Base-by-base conservation (phyloP, 2,113 vertebrate genomes). In the Pungitius pungitius region DNA sequence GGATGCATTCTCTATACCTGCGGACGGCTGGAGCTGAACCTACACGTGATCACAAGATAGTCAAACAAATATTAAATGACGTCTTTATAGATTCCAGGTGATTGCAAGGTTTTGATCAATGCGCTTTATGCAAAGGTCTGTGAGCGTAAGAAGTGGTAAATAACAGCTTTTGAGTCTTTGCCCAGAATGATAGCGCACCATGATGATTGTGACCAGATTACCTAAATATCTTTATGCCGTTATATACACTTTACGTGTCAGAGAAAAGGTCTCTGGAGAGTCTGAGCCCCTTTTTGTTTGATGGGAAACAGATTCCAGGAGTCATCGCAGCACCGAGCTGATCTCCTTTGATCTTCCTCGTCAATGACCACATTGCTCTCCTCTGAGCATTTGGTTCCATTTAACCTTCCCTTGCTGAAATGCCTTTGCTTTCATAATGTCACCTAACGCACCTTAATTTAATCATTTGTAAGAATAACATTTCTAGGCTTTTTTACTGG, bases 301-400 rank as follows among this genome's bases (percentile, higher is more conserved):
- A 93, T 87, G 75, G 59, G 84, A 89, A 93, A 87, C 93, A 93
- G 90, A 90, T 85, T 55, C 67, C 27, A 78, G 76, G 67, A 80
- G 80, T 86, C 81, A 77, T 55, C 55, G 63, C 64, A 73, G 43
- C 45, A 51, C 64, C 60, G 6, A 30, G 73, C 57, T 42, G 78
- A 72, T 80, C 78, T 71, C 81, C 83, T 90, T 75, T 87, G 88
- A 91, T 90, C 88, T 87, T 43, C 30, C 85, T 70, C 80, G 83
- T 89, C 85, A 78, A 65, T 90, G 85, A 75, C 83, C 84, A 78
- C 63, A 45, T 51, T 56, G 81, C 54, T 68, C 61, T 82, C 75
- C 58, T 78, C 58, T 68, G 57, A 75, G 77, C 89, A 92, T 90
- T 90, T 89, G 88, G 88, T 88, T 91, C 80, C 81, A 84, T 88